Conservation (phyloP, 2,797 vertebrate genomes). For the Carapus acus region DNA sequence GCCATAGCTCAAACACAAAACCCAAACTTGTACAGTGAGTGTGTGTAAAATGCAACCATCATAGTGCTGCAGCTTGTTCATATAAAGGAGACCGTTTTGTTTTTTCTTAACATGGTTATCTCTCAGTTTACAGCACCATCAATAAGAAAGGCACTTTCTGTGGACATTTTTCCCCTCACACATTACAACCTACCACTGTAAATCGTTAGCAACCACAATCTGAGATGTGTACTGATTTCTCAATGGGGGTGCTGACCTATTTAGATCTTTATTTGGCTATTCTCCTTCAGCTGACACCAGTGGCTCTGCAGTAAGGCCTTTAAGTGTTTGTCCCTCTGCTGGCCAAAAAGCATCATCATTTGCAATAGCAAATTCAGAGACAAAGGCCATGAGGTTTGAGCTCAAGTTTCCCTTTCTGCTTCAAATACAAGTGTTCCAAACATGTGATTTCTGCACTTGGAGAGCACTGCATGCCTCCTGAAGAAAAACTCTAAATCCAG, state of each 20-base stretch:
- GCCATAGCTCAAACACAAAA: constrained; percentile 29
- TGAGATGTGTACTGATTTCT: constrained; percentile 21
- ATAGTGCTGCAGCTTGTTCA: constrained; percentile 65
- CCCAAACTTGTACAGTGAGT: constrained; percentile 23
- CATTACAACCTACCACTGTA: constrained; percentile 54
- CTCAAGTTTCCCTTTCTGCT: constrained; percentile 15
- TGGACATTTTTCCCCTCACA: constrained; percentile 65
- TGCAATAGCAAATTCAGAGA: constrained; percentile 3
- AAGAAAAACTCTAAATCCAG: constrained; percentile 19
- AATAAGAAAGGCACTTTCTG: constrained; percentile 98
- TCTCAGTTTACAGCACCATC: constrained; percentile 86
- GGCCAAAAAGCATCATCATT: constrained; percentile 14
- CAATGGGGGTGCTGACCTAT: constrained; percentile 13
- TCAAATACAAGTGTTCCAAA: neutral
- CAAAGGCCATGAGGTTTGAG: constrained; percentile 16
- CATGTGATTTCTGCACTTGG: constrained; percentile 12
- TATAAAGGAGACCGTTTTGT: constrained; percentile 70
- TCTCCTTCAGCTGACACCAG: constrained; percentile 22
- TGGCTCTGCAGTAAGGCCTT: neutral
- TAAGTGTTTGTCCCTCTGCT: constrained; percentile 15
- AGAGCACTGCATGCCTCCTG: constrained; percentile 13
- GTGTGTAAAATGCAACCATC: constrained; percentile 49
- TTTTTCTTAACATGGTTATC: constrained; percentile 53
- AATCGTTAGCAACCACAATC: constrained; percentile 38
- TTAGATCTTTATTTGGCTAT: constrained; percentile 9